Percentiles rank a stretch among this genome's conserved stretches.
Evolutionary conservation across 2,888 invertebrate species (phyloP).

Genomic region (Acronicta leporina): DNA sequence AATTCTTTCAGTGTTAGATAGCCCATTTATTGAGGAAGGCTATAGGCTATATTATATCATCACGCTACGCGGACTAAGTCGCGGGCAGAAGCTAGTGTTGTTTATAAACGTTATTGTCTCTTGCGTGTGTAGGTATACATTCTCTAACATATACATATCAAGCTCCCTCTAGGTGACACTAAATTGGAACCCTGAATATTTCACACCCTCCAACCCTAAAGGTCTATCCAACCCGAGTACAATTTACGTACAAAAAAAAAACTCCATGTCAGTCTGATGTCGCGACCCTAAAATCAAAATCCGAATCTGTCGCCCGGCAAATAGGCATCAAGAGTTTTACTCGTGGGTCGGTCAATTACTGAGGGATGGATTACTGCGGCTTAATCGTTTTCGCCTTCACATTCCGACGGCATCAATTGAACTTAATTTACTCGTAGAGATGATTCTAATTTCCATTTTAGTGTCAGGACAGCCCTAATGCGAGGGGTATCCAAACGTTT

Average conservation of each 20-base stretch:
- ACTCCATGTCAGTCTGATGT: conserved; percentile 44
- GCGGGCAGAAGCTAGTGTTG: too few species aligned
- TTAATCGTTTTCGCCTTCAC: conserved; percentile 50
- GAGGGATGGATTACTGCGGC: conserved; percentile 19
- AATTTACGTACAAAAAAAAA: conserved; percentile 35
- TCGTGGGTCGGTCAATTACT: conserved; percentile 44
- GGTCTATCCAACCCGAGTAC: conserved; percentile 6
- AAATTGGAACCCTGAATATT: conserved; percentile 42
- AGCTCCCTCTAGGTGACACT: conserved; percentile 20
- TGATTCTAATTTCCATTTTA: conserved; percentile 45
- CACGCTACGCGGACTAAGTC: too few species aligned
- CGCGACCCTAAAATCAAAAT: conserved; percentile 50
- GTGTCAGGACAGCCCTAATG: conserved; percentile 23
- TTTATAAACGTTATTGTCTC: neutral
- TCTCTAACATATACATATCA: conserved; percentile 11
- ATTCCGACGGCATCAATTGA: conserved; percentile 45
- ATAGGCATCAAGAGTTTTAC: conserved; percentile 41
- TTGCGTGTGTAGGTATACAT: too few species aligned
- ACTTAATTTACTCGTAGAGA: conserved; percentile 49
- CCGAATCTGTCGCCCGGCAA: conserved; percentile 36
- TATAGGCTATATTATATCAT: too few species aligned
- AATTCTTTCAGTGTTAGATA: too few species aligned
- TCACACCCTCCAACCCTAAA: conserved; percentile 18
- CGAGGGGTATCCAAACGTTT: conserved; percentile 30
- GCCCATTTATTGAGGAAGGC: too few species aligned